These are phyloP conservation scores for Boulengeromyrus knoepffleri DNA, from an alignment of 2,113 vertebrate genomes.

Conservation along the genomic window DNA sequence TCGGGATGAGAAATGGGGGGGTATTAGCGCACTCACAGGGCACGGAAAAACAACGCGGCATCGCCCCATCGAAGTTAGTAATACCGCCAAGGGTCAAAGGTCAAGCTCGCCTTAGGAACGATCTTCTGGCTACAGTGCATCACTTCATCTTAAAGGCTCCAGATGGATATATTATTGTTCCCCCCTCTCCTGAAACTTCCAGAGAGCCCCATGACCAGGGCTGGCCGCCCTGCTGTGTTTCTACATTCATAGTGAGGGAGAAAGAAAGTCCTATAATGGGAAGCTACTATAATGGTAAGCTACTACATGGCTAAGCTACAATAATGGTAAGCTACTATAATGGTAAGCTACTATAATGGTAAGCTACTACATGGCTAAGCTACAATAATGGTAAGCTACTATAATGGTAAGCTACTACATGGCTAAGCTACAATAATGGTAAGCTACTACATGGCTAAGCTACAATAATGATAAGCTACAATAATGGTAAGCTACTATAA, in stretches of 20 bases:
- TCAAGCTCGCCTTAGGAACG: constrained; percentile 45
- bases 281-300: background rate
- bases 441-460: background rate
- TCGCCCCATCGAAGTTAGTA: constrained; percentile 54
- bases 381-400: background rate
- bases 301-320: background rate
- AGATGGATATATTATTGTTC: constrained; percentile 30
- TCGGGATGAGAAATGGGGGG: constrained; percentile 68
- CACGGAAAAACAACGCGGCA: constrained; percentile 56
- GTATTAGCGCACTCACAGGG: constrained; percentile 56
- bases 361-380: background rate
- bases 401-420: background rate
- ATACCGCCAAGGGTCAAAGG: constrained; percentile 43
- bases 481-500: background rate
- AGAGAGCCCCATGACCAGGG: constrained; percentile 9
- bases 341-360: background rate
- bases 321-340: background rate
- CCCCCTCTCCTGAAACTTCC: background rate
- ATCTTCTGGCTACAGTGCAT: constrained; percentile 46
- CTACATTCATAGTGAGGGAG: background rate
- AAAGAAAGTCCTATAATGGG: background rate
- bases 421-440: background rate
- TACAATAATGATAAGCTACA: background rate
- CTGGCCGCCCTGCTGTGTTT: background rate
- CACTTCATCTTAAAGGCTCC: constrained; percentile 44